Evolutionary conservation across 2,113 vertebrate genomes (phyloP), one percentile per base, ranked within the genome.

Genomic region (Coptodon bakossiorum): DNA sequence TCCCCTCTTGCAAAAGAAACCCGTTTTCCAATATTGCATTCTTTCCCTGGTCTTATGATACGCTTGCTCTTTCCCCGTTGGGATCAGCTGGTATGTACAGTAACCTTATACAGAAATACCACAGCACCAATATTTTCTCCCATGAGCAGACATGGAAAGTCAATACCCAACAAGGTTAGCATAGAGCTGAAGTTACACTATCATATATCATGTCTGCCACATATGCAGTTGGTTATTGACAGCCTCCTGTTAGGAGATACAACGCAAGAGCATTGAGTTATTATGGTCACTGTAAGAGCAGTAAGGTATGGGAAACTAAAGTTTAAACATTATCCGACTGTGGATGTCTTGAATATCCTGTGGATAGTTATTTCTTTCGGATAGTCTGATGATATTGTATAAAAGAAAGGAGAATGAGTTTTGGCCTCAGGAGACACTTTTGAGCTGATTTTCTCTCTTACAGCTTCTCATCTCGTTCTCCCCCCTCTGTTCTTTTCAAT

Each of bases 221-320:
- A 86, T 93, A 90, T 85, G 84, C 84, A 93, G 88, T 66, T 16
- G 73, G 45, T 66, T 93, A 94, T 93, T 94, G 94, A 91, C 92
- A 91, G 82, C 57, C 82, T 94, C 84, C 84, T 90, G 94, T 92
- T 91, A 92, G 88, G 12, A 57, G 84, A 94, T 90, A 93, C 89
- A 36, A 66, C 71, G 82, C 76, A 81, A 43, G 82, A 45, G 66
- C 83, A 91, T 87, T 82, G 83, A 89, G 84, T 90, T 92, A 71
- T 94, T 80, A 86, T 14, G 17, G 85, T 76, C 78, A 83, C 22
- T 80, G 88, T 92, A 93, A 92, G 87, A 86, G 45, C 84, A 89
- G 87, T 40, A 73, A 87, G 81, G 88, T 81, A 89, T 87, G 56
- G 88, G 88, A 92, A 94, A 90, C 82, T 71, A n/a, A 50, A 85